Conservation (phyloP, 2,797 vertebrate genomes). For the Anisognathus igniventris region DNA sequence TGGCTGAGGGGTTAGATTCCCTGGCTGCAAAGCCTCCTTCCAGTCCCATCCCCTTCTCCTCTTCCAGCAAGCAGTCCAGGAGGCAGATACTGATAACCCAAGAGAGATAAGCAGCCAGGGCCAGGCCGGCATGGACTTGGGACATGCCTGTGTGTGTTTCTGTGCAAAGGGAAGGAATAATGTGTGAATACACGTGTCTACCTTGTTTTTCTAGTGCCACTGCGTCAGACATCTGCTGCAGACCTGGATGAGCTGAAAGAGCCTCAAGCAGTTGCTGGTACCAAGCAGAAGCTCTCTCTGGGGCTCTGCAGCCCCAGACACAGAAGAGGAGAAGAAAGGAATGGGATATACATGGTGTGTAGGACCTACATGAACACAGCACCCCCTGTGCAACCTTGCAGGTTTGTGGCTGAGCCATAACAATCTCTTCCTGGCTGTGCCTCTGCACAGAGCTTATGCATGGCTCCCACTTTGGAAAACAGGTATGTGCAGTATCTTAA, state of each 20-base stretch:
- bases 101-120: background rate
- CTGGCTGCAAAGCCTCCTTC: background rate
- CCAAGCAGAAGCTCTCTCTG: background rate
- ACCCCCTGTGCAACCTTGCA: rapidly evolving
- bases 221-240: background rate
- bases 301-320: background rate
- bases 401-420: background rate
- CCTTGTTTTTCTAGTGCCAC: background rate
- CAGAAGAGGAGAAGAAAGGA: background rate
- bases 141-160: background rate
- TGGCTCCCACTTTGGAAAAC: background rate
- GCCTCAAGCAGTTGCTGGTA: background rate
- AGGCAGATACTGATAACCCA: background rate
- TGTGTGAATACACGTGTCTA: rapidly evolving
- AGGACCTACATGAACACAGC: background rate
- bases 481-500: background rate
- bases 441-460: background rate
- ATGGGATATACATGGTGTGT: rapidly evolving
- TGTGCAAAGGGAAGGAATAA: background rate
- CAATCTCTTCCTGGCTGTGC: background rate
- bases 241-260: background rate
- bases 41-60: background rate
- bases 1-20: background rate
- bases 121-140: background rate
- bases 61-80: background rate